Base-by-base conservation (phyloP, 2,888 invertebrate species). In the Ganaspis brasiliensis region DNA sequence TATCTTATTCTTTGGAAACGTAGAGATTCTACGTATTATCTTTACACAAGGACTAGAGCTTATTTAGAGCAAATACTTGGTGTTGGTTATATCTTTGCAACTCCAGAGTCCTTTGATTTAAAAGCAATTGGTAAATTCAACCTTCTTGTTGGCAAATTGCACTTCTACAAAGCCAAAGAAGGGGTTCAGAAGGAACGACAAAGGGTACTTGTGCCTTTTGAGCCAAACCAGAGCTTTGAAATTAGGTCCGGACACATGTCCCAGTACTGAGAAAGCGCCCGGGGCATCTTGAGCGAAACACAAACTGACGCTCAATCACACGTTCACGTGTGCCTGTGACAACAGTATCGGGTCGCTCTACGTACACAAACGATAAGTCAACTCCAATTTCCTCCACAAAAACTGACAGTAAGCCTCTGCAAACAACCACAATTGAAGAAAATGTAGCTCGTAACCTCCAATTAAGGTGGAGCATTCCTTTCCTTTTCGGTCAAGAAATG, bases 171-270 rank as follows among this genome's bases (percentile, higher is more conserved):
- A 56, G 56, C 16, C 40, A 40, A 40, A 37, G 67, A 16, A 45
- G 24, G 12, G 45, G 9, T 49, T 49, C 0, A n/a, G 67, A 14
- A 63, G 37, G 14, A 10, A 67, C 16, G 21, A 67, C 40, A 67
- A 67, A 67, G 67, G 3, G 45, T 14, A 26, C 37, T 12, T 12
- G 19, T 45, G n/a, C 45, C 26, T 26, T 24, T 24, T 24, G 45
- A 67, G 40, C 40, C 45, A 45, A 26, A 31, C 9, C 31, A 16
- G 31, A n/a, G 6, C 14, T 59, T n/a, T 6, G 16, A 3, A 31
- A 26, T 67, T 45, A 49, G 67, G 45, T 67, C 26, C 26, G 16
- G 67, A 24, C 67, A 67, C 24, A 24, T 67, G 3, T 45, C 10
- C 14, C 24, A 24, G 24, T 10, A n/a, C 16, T 63, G n/a, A 16